Base-by-base conservation (phyloP, 2,113 vertebrate species). In the Hippocampus guttulatus region DNA sequence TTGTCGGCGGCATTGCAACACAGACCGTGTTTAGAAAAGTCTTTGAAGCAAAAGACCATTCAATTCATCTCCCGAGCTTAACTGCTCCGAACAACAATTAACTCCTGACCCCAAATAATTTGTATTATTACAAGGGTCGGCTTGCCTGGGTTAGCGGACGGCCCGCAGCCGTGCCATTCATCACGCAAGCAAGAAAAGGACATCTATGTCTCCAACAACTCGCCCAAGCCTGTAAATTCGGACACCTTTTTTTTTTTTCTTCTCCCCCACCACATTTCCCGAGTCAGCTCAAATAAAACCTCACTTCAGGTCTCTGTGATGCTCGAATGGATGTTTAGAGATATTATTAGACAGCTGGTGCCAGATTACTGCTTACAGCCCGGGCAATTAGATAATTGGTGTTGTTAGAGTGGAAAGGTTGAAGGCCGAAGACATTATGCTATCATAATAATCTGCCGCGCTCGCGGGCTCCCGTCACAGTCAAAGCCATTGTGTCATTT, bases 321-420 rank as follows among this genome's bases (percentile, higher is more conserved):
- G 67, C 68, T 72, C 14, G 71, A 75, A 49, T 55, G 72, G 81
- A 80, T 88, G 81, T 86, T 85, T 85, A 57, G 76, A 85, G 78
- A 82, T 81, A 20, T 80, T 75, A 88, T 88, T 86, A 81, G 84
- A 81, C 54, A 52, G 64, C 75, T 43, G 83, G 80, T 85, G 81
- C 84, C 85, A 68, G 83, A 83, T 87, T 85, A 81, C 82, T 64
- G 74, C 82, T 82, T 74, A 84, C 83, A 84, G 86, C 88, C 84
- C 74, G 71, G 74, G 87, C 87, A 90, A 92, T 92, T 91, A 87
- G 81, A 84, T 92, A 91, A 92, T 92, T 91, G 84, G 75, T 75
- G 84, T 84, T 85, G 87, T 92, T 91, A 89, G 84, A 80, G 77
- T 64, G 80, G 83, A 80, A 81, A 81, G 73, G 62, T 79, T 76